Conservation (phyloP, 1,140 invertebrate genomes). For the Drosophila nigrodunni region DNA sequence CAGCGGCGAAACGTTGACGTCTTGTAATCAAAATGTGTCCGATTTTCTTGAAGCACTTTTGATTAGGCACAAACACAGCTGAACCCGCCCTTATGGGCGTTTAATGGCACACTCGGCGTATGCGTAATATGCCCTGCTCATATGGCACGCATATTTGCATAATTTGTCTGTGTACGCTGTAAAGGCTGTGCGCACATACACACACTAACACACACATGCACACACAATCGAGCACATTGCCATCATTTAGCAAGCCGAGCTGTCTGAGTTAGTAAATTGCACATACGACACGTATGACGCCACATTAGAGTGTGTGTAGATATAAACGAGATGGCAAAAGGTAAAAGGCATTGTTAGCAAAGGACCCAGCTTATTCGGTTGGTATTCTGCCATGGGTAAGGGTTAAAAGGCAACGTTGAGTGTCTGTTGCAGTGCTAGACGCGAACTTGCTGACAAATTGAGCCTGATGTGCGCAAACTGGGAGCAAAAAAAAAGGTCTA, state of each 20-base stretch:
- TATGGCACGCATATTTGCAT: conserved; percentile 76
- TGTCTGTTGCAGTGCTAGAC: conserved; percentile 51
- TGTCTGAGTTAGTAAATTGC: conserved; percentile 79
- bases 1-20: conserved; percentile 28
- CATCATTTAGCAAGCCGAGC: conserved; percentile 70
- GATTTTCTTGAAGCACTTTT: conserved; percentile 54
- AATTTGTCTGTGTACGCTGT: conserved; percentile 55
- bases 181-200: conserved; percentile 7
- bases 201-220: conserved; percentile 1
- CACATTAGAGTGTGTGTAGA: conserved; percentile 27
- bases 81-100: conserved; percentile 43
- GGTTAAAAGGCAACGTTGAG: conserved; percentile 8
- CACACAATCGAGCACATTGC: conserved; percentile 55
- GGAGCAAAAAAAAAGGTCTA: conserved; percentile 29
- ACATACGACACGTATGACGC: conserved; percentile 68
- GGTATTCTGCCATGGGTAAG: no score
- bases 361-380: conserved; percentile 39
- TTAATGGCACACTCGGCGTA: conserved; percentile 75
- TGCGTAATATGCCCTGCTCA: conserved; percentile 75
- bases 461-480: conserved; percentile 42
- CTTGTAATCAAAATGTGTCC: conserved; percentile 44
- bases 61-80: conserved; percentile 59
- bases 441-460: conserved; percentile 56
- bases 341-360: conserved; percentile 37
- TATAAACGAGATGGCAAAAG: neutral